Percentiles rank a stretch among this genome's conserved stretches.
Conservation (phyloP, 2,797 vertebrate genomes). For the Pseudocheirus occidentalis region DNA sequence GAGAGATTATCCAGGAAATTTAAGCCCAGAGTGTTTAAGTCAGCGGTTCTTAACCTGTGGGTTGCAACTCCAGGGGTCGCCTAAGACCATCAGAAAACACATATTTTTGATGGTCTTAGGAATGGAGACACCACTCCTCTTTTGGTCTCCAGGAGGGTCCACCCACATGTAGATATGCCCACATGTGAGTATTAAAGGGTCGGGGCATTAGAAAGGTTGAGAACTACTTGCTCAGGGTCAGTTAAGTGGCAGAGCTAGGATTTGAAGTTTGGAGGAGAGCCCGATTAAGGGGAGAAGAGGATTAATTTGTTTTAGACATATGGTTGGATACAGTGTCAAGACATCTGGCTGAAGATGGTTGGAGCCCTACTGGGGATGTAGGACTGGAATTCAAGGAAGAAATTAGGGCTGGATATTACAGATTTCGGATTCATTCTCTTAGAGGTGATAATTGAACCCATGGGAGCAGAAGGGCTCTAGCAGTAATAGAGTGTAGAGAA, state of each 20-base stretch:
- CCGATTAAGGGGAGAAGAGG: background rate
- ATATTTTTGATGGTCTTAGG: no score
- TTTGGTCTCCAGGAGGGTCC: no score
- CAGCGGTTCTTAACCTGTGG: no score
- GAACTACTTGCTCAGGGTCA: background rate
- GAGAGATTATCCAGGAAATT: background rate
- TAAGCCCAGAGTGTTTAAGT: background rate
- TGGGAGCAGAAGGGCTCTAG: background rate
- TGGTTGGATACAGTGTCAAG: background rate
- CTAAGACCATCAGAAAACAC: no score
- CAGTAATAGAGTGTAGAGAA: background rate
- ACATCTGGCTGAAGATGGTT: background rate
- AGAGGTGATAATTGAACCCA: background rate
- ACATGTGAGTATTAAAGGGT: no score
- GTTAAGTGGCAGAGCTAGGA: no score
- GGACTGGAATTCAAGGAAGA: background rate
- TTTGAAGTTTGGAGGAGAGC: background rate
- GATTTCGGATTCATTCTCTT: background rate
- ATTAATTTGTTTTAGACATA: background rate
- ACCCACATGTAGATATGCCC: no score
- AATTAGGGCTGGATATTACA: background rate
- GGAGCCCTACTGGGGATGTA: background rate
- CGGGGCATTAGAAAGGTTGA: no score
- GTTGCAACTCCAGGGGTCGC: no score
- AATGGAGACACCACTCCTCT: no score